phyloP scores from a whole-genome alignment of 2,113 vertebrate genomes.

The Malurus elegans region DNA sequence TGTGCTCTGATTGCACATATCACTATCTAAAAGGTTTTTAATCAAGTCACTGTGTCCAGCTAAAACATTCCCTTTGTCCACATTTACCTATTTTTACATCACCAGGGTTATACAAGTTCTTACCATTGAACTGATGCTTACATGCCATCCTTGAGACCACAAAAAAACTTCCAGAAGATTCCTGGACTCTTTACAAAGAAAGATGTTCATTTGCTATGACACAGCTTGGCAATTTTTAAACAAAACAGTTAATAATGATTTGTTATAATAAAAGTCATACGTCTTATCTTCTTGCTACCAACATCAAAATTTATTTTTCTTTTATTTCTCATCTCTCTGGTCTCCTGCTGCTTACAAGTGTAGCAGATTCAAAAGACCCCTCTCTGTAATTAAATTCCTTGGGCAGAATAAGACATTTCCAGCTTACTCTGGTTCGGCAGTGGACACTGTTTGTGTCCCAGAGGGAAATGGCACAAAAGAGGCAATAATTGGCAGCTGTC shows the following conservation, averaged over 20 bases:
- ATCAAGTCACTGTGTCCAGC: neutral
- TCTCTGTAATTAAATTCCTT: neutral
- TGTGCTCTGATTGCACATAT: neutral
- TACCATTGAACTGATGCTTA: neutral
- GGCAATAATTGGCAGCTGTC: neutral
- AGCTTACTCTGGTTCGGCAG: neutral
- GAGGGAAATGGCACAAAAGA: neutral
- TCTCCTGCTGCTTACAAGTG: neutral
- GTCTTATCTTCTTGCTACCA: neutral
- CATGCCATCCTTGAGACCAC: neutral
- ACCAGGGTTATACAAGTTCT: neutral
- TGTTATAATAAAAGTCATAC: neutral
- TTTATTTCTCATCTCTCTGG: neutral
- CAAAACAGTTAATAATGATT: neutral
- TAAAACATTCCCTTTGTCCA: neutral
- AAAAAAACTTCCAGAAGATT: neutral
- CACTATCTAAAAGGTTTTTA: neutral
- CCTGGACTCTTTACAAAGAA: neutral
- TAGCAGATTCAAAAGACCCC: neutral
- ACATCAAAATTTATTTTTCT: neutral
- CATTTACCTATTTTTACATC: neutral
- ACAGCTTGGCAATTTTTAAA: neutral
- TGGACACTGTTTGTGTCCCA: neutral
- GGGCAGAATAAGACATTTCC: neutral
- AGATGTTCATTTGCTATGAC: neutral